These are phyloP conservation scores for Calephelis virginiensis DNA, from an alignment of 1,140 invertebrate species.

Conservation along the genomic window DNA sequence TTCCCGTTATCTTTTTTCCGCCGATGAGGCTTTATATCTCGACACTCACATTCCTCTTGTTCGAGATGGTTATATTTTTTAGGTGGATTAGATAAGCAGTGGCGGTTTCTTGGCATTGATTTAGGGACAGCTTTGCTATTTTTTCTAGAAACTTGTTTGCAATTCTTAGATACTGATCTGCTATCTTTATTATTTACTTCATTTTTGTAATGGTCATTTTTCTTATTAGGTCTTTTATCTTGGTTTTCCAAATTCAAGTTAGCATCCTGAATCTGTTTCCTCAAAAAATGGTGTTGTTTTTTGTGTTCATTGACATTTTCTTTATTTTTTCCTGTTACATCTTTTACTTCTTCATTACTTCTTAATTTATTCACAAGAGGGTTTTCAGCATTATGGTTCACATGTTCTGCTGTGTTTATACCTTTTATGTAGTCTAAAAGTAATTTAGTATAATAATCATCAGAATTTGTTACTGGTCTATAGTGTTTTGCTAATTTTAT, in stretches of 20 bases:
- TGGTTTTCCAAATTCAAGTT: not conserved
- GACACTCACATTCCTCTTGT: not conserved
- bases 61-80: not conserved
- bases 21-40: not conserved
- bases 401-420: not conserved
- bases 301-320: not conserved
- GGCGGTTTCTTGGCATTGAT: not conserved
- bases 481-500: not conserved
- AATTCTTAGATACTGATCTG: not conserved
- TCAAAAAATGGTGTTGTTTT: not conserved
- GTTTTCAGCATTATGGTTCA: not conserved
- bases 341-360: not conserved
- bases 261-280: not conserved
- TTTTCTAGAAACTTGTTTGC: not conserved
- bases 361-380: not conserved
- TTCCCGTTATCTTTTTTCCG: not conserved
- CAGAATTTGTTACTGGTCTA: not conserved
- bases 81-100: not conserved
- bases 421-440: not conserved
- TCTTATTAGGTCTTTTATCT: not conserved
- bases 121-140: not conserved
- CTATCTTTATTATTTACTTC: not conserved
- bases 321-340: not conserved
- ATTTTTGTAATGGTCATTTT: not conserved
- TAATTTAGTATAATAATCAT: conserved; percentile 2